Evolutionary conservation across 2,797 vertebrate genomes (phyloP).

Genomic region (Sciurus vulgaris): DNA sequence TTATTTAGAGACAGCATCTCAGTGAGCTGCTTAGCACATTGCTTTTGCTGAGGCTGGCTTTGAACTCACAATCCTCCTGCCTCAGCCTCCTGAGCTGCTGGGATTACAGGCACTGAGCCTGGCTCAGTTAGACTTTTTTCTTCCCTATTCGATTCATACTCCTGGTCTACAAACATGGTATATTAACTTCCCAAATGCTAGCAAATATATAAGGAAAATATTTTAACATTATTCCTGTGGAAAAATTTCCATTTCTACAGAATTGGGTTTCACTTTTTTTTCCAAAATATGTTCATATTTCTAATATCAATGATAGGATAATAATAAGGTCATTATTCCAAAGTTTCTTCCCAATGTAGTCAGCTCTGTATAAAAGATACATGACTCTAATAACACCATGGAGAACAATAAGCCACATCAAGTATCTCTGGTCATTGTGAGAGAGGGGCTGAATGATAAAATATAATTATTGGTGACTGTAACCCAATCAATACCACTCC

Average conservation of each 20-base stretch:
- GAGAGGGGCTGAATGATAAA: background rate
- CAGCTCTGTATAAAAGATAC: background rate
- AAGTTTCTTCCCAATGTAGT: background rate
- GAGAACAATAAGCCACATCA: background rate
- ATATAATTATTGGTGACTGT: background rate
- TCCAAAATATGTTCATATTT: constrained; percentile 44
- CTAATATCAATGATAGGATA: background rate
- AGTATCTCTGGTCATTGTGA: background rate
- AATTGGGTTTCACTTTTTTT: background rate
- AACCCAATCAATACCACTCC: background rate
- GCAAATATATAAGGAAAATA: background rate
- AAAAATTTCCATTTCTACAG: constrained; percentile 35
- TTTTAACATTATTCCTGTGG: background rate
- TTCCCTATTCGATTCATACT: background rate
- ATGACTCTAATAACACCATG: background rate
- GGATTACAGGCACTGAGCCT: no score
- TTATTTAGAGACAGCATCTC: no score
- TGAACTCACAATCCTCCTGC: no score
- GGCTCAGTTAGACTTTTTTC: background rate
- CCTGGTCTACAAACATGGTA: background rate
- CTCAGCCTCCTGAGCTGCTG: no score
- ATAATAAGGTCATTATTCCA: background rate
- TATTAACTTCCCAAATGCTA: background rate
- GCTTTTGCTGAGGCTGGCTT: no score
- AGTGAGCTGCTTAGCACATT: no score